A percentile compares a stretch with the other conserved stretches of the same genome.
These are phyloP conservation scores for Aplodontia rufa DNA, from an alignment of 2,113 vertebrate genomes.

Conservation along the genomic window DNA sequence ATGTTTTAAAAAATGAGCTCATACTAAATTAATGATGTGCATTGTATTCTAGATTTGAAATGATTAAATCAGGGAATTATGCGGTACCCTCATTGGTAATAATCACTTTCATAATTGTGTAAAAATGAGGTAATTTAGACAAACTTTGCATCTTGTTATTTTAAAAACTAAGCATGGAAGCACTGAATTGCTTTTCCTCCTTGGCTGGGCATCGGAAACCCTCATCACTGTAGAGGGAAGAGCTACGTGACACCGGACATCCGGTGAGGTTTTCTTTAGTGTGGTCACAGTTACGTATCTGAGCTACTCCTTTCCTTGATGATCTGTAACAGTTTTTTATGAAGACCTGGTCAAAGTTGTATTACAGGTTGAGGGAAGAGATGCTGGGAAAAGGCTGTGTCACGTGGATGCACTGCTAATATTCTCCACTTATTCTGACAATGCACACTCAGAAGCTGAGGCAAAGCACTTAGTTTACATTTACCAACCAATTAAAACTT, in stretches of 20 bases:
- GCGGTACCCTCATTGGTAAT: not conserved
- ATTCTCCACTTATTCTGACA: not conserved
- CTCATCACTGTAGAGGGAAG: too few relatives aligned
- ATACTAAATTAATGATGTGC: not conserved
- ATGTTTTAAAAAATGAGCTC: not conserved
- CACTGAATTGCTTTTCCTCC: not conserved
- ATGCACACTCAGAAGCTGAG: not conserved
- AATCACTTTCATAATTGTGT: not conserved
- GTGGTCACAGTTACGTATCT: not conserved
- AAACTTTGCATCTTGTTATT: not conserved
- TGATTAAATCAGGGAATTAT: not conserved
- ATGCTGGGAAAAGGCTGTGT: not conserved
- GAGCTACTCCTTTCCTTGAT: not conserved
- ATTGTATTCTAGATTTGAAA: not conserved
- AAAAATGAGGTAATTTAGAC: not conserved
- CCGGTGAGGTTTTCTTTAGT: not conserved
- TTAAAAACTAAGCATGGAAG: not conserved
- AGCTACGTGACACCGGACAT: not conserved
- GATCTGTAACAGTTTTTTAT: not conserved
- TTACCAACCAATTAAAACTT: not conserved
- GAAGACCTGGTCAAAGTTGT: not conserved
- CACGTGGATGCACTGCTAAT: not conserved
- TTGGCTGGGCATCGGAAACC: rapidly evolving
- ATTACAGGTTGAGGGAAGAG: not conserved
- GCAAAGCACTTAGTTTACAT: not conserved